These are phyloP conservation scores for Melitaea cinxia DNA, from an alignment of 1,140 invertebrate genomes.

Conservation along the genomic window DNA sequence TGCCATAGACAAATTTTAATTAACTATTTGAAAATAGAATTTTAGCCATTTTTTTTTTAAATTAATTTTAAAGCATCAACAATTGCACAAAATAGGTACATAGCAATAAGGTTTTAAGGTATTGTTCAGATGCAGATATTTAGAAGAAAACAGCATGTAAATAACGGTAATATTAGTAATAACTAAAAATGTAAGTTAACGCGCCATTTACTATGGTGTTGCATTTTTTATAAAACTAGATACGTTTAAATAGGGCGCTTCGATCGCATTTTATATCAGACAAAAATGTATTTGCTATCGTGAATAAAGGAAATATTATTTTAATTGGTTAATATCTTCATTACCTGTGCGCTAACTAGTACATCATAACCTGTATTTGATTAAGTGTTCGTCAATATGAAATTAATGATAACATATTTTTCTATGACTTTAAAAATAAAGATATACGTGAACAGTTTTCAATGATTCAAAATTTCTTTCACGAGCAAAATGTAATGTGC, in stretches of 20 bases:
- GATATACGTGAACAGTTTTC: slow-evolving; percentile 26
- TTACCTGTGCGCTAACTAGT: slow-evolving; percentile 46
- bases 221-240: slow-evolving; percentile 64
- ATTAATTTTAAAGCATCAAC: slow-evolving; percentile 49
- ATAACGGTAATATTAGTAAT: slow-evolving; percentile 71
- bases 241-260: slow-evolving; percentile 54
- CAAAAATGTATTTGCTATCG: slow-evolving; percentile 43
- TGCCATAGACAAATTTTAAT: slow-evolving; percentile 55
- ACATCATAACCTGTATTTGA: slow-evolving; percentile 28
- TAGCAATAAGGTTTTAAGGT: slow-evolving; percentile 76
- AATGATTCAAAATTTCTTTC: background rate
- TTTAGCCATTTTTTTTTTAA: slow-evolving; percentile 30
- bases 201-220: slow-evolving; percentile 55
- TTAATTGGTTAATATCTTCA: slow-evolving; percentile 37
- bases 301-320: slow-evolving; percentile 44
- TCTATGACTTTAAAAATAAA: slow-evolving; percentile 27
- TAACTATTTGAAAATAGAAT: slow-evolving; percentile 37
- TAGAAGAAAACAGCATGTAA: slow-evolving; percentile 79
- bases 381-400: slow-evolving; percentile 29
- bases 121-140: slow-evolving; percentile 81
- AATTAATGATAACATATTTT: slow-evolving; percentile 33
- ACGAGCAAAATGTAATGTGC: background rate
- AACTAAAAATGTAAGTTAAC: slow-evolving; percentile 54
- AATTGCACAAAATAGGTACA: slow-evolving; percentile 71
- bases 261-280: slow-evolving; percentile 51